Evolutionary conservation across 1,140 invertebrate species (phyloP).

Genomic region (Dufourea novaeangliae): DNA sequence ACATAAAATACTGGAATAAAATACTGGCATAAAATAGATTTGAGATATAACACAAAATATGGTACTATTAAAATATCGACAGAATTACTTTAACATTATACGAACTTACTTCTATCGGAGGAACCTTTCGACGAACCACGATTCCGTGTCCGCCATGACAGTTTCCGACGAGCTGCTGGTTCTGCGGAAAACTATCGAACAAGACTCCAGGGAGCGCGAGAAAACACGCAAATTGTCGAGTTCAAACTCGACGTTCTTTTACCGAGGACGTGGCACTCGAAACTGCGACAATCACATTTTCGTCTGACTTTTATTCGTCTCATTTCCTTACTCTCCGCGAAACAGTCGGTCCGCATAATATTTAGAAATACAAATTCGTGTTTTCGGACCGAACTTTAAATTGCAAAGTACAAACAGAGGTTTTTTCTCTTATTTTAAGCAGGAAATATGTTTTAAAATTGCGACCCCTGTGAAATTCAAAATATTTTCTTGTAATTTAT

Average conservation of each 20-base stretch:
- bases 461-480: too few relatives aligned
- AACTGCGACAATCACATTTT: neutral
- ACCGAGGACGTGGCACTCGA: neutral
- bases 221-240: neutral
- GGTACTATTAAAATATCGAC: too few relatives aligned
- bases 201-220: neutral
- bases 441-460: too few relatives aligned
- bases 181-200: neutral
- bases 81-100: neutral
- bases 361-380: neutral
- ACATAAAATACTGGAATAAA: too few relatives aligned
- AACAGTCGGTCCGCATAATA: neutral
- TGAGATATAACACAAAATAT: too few relatives aligned
- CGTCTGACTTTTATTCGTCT: neutral
- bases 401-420: too few relatives aligned
- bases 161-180: neutral
- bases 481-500: too few relatives aligned
- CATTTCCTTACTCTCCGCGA: neutral
- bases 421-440: too few relatives aligned
- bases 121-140: neutral
- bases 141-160: neutral
- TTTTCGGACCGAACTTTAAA: neutral
- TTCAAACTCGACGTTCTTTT: neutral
- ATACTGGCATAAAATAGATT: neutral
- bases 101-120: neutral